Percentiles rank a stretch among this genome's conserved stretches.
These are phyloP conservation scores for Pandemis heparana DNA, from an alignment of 2,888 invertebrate species.

Conservation along the genomic window DNA sequence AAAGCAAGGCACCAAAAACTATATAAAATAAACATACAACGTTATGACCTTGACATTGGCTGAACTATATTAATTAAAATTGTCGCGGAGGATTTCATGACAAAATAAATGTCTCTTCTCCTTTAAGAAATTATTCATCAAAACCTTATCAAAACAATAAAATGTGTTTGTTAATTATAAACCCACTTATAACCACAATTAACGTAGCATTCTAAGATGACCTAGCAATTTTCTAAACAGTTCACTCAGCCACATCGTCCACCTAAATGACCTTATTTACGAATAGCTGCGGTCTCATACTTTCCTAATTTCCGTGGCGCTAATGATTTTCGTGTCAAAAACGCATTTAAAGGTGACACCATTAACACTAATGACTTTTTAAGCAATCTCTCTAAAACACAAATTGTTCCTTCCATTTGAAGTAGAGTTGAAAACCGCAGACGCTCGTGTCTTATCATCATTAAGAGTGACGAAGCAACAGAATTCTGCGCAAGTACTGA, in stretches of 20 bases:
- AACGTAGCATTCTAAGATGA: background rate
- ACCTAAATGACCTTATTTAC: conserved; percentile 6
- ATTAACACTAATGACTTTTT: conserved; percentile 43
- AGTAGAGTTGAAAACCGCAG: conserved; percentile 38
- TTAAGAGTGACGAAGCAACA: conserved; percentile 28
- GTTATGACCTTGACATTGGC: too few species aligned
- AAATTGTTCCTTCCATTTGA: conserved; percentile 42
- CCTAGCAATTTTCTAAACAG: conserved; percentile 1
- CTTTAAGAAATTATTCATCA: background rate
- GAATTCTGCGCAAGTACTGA: background rate
- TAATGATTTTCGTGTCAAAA: conserved; percentile 41
- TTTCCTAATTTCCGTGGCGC: conserved; percentile 25
- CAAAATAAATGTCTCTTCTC: too few species aligned
- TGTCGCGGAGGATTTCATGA: too few species aligned
- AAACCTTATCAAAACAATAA: too few species aligned
- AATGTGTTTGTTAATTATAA: background rate
- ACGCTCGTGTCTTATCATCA: conserved; percentile 35
- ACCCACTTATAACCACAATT: background rate
- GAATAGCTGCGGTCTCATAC: conserved; percentile 22
- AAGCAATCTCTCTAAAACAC: conserved; percentile 38
- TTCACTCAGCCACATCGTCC: background rate
- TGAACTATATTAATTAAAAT: too few species aligned
- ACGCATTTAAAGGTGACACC: conserved; percentile 38
- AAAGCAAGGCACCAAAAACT: too few species aligned
- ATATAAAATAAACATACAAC: too few species aligned